Evolutionary conservation across 2,797 vertebrate species (phyloP).

Genomic region (Enteromius argenteus): DNA sequence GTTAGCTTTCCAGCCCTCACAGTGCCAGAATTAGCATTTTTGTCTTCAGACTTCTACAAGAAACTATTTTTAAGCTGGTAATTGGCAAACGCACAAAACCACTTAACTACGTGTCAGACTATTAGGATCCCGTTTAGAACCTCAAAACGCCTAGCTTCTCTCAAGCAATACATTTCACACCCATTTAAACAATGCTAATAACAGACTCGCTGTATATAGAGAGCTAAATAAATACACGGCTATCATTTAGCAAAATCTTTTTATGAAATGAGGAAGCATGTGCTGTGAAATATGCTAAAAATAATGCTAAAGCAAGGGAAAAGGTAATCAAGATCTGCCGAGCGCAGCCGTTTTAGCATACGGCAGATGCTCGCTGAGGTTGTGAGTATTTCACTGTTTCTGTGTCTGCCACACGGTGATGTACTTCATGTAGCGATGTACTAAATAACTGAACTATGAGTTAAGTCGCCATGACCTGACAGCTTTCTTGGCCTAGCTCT

Average conservation of each 20-base stretch:
- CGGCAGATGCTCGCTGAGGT: not conserved
- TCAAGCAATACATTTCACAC: constrained; percentile 28
- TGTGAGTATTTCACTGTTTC: not conserved
- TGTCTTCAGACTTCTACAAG: constrained; percentile 30
- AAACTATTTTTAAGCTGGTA: constrained; percentile 32
- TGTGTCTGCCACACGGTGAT: constrained; percentile 13
- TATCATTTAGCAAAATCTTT: constrained; percentile 24
- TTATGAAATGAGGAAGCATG: constrained; percentile 8
- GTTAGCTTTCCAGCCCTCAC: not conserved
- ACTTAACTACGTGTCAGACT: constrained; percentile 23
- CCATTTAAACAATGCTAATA: constrained; percentile 34
- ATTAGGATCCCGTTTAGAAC: not conserved
- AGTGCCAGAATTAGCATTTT: constrained; percentile 20
- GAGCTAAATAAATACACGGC: constrained; percentile 15
- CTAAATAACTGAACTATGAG: constrained; percentile 28
- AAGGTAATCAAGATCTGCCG: constrained; percentile 19
- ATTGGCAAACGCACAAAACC: constrained; percentile 41
- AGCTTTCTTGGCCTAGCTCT: constrained; percentile 15
- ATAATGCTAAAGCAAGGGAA: constrained; percentile 43
- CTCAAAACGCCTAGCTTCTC: constrained; percentile 17
- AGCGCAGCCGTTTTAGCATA: constrained; percentile 16
- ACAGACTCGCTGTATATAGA: constrained; percentile 5
- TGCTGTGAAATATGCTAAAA: not conserved
- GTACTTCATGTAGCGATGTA: constrained; percentile 17
- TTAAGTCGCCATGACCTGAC: constrained; percentile 27